A percentile compares a stretch with the other conserved stretches of the same genome.
Conservation (phyloP, 2,888 invertebrate genomes). For the Drepanosiphum platanoidis region DNA sequence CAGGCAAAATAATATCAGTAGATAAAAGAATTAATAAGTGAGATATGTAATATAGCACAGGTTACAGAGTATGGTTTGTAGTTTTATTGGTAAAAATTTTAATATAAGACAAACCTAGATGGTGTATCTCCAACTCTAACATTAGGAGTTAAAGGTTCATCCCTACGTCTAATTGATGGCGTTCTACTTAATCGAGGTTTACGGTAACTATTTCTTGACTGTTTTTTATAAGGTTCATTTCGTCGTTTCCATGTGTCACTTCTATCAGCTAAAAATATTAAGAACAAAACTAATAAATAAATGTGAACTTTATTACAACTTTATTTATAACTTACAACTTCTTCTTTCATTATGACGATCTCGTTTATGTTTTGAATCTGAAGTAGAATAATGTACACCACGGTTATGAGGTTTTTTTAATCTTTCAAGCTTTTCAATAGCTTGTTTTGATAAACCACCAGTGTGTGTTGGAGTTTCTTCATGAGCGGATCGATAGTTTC, state of each 20-base stretch:
- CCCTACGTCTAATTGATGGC: slow-evolving; percentile 73
- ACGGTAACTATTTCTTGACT: slow-evolving; percentile 66
- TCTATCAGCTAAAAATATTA: slow-evolving; percentile 47
- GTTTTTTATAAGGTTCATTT: slow-evolving; percentile 65
- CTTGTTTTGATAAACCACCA: slow-evolving; percentile 87
- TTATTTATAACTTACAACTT: background rate
- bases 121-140: slow-evolving; percentile 73
- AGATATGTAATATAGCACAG: no score
- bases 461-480: slow-evolving; percentile 95
- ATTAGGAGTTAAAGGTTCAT: slow-evolving; percentile 88
- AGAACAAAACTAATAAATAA: background rate
- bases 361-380: slow-evolving; percentile 70
- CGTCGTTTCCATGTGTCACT: slow-evolving; percentile 68
- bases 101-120: slow-evolving; percentile 67
- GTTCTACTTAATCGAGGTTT: slow-evolving; percentile 64
- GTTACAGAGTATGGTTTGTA: no score
- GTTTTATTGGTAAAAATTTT: no score
- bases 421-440: slow-evolving; percentile 66
- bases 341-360: slow-evolving; percentile 28
- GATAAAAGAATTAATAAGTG: no score
- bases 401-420: slow-evolving; percentile 73
- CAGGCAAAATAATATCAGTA: no score
- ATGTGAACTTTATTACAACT: background rate
- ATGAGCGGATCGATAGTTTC: slow-evolving; percentile 81
- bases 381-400: slow-evolving; percentile 78